These are phyloP conservation scores for Adoxophyes honmai DNA, from an alignment of 1,140 invertebrate species.

Conservation along the genomic window DNA sequence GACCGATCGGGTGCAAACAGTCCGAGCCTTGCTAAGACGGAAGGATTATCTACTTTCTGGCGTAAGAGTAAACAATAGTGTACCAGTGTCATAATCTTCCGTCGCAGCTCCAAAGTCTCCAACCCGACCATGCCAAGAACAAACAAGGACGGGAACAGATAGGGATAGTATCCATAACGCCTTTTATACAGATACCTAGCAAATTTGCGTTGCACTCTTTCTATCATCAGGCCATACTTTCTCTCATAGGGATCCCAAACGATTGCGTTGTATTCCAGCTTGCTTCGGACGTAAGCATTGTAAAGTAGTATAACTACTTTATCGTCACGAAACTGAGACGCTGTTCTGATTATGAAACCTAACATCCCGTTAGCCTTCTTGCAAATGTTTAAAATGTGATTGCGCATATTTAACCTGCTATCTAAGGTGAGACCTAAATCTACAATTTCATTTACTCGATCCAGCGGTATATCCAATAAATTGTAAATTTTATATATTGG, in stretches of 20 bases:
- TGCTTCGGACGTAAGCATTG: not conserved
- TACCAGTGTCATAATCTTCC: not conserved
- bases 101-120: not conserved
- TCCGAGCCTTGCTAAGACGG: not conserved
- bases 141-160: not conserved
- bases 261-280: not conserved
- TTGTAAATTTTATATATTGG: not conserved
- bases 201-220: not conserved
- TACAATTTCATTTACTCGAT: not conserved
- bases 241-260: slow-evolving; percentile 1
- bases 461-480: not conserved
- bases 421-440: not conserved
- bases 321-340: not conserved
- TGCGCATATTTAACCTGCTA: not conserved
- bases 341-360: not conserved
- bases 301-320: not conserved
- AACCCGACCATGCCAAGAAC: not conserved
- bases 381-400: not conserved
- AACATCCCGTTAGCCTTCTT: not conserved
- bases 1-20: too few relatives aligned
- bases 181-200: not conserved
- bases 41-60: not conserved
- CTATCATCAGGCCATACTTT: not conserved
- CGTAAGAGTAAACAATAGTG: not conserved
- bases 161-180: not conserved